Evolutionary conservation across 2,113 vertebrate genomes (phyloP).

Genomic region (Peromyscus californicus): DNA sequence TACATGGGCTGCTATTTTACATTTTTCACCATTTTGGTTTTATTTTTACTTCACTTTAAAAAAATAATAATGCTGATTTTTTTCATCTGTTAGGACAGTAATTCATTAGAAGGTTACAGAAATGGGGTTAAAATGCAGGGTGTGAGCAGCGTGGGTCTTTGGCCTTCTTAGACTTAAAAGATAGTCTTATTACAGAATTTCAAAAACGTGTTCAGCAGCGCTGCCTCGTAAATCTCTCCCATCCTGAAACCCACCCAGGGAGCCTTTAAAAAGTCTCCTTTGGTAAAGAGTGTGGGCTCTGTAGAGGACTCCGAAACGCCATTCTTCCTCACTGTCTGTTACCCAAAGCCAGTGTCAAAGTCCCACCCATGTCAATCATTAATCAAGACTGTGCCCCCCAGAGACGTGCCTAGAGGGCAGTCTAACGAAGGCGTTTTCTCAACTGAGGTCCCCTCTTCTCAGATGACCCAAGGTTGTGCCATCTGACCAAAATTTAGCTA

Average conservation of each 20-base stretch:
- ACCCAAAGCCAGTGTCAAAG: not conserved
- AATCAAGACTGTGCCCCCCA: not conserved
- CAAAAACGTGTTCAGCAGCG: not conserved
- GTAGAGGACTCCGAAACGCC: not conserved
- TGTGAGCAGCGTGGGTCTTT: not conserved
- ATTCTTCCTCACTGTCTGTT: not conserved
- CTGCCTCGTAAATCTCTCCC: not conserved
- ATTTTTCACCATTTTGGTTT: not conserved
- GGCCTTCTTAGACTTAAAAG: constrained; percentile 1
- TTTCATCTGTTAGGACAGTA: not conserved
- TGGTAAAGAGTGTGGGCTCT: not conserved
- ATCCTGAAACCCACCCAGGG: not conserved
- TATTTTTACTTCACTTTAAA: constrained; percentile 22
- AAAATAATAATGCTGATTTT: not conserved
- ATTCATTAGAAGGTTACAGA: not conserved
- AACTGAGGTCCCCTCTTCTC: not conserved
- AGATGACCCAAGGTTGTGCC: not conserved
- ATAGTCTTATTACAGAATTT: not conserved
- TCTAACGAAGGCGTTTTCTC: not conserved
- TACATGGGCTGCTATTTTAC: not conserved
- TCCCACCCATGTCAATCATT: too few species aligned
- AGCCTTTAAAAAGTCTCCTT: not conserved
- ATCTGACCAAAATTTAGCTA: not conserved
- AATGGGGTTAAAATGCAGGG: not conserved
- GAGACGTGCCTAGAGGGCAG: not conserved